Percentiles rank a stretch among this genome's conserved stretches.
Evolutionary conservation across 1,140 invertebrate species (phyloP).

Genomic region (Heliconius melpomene): DNA sequence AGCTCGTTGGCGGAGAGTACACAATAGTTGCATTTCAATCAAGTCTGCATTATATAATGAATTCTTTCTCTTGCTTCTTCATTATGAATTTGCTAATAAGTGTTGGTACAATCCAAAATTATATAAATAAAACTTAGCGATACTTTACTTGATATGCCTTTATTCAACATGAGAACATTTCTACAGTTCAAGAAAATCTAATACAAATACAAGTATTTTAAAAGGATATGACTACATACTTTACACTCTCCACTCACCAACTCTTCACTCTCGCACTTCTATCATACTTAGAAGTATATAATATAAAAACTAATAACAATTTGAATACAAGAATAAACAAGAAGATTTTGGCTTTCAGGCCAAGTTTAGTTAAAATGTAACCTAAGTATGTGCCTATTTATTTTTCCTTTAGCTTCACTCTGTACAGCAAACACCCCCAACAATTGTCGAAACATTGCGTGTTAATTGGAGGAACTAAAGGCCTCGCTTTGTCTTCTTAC

Average conservation of each 20-base stretch:
- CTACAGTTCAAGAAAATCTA: neutral
- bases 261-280: neutral
- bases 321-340: neutral
- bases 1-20: no score
- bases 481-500: neutral
- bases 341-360: neutral
- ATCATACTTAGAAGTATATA: neutral
- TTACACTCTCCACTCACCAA: neutral
- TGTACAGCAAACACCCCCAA: neutral
- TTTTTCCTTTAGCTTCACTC: neutral
- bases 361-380: neutral
- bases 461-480: neutral
- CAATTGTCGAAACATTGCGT: neutral
- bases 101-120: no score
- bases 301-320: neutral
- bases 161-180: neutral
- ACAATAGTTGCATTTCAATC: no score
- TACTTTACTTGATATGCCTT: conserved; percentile 3
- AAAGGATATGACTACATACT: neutral
- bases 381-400: neutral
- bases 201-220: neutral
- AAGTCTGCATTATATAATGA: no score
- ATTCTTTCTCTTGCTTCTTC: no score
- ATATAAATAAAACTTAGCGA: neutral
- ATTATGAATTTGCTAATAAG: no score